These are phyloP conservation scores for Ctenicera cuprea DNA, from an alignment of 2,888 invertebrate genomes.

Conservation along the genomic window DNA sequence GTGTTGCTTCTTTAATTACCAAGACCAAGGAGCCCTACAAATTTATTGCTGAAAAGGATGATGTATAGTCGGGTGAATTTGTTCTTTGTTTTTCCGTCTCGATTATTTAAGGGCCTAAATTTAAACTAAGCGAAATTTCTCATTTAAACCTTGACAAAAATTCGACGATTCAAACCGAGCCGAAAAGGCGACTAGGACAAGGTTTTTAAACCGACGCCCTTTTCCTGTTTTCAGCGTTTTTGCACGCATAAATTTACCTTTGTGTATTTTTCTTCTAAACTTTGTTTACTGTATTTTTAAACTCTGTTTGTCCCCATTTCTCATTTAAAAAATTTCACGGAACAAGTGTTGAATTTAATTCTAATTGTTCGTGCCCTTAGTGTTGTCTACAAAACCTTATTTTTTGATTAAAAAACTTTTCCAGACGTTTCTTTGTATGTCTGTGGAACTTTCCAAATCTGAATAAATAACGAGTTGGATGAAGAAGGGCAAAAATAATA, in stretches of 20 bases:
- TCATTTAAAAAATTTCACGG: background rate
- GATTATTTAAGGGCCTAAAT: constrained; percentile 3
- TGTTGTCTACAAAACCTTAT: constrained; percentile 1
- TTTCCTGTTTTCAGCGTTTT: background rate
- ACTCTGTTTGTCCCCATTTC: background rate
- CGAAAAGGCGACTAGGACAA: background rate
- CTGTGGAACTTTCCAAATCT: constrained; percentile 7
- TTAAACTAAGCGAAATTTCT: background rate
- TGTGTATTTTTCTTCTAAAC: background rate
- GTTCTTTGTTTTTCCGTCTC: constrained; percentile 30
- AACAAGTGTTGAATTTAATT: no score
- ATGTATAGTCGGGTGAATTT: constrained; percentile 35
- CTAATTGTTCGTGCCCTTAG: background rate
- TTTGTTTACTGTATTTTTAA: constrained; percentile 13
- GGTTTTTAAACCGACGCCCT: background rate
- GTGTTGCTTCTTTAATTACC: constrained; percentile 43
- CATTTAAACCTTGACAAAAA: background rate
- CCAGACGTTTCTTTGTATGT: constrained; percentile 3
- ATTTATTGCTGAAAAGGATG: constrained; percentile 46
- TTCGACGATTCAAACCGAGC: no score
- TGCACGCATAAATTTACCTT: background rate
- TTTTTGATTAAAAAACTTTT: constrained; percentile 24
- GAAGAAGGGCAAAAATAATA: constrained; percentile 18
- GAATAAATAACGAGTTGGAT: constrained; percentile 17
- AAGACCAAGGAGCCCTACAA: constrained; percentile 31